phyloP scores from a whole-genome alignment of 2,113 vertebrate genomes.

The Meriones unguiculatus region DNA sequence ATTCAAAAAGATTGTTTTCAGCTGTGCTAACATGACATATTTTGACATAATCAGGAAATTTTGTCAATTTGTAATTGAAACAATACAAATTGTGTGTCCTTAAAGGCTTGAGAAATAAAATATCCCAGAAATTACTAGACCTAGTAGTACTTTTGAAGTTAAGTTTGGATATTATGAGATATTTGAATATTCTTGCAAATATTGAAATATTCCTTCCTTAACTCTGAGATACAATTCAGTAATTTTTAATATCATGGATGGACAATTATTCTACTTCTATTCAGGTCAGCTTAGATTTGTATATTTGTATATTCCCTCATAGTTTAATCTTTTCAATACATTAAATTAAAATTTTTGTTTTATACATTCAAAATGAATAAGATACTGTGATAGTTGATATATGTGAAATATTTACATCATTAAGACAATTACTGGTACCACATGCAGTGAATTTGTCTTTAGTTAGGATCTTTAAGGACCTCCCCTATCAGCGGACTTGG shows the following conservation, averaged over 20 bases:
- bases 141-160: not conserved
- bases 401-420: not conserved
- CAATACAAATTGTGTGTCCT: not conserved
- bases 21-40: not conserved
- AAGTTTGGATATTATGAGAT: not conserved
- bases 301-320: not conserved
- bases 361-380: not conserved
- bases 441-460: not conserved
- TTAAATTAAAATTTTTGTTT: not conserved
- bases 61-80: not conserved
- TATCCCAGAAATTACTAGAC: not conserved
- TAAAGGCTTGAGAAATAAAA: not conserved
- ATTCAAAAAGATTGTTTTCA: not conserved
- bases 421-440: not conserved
- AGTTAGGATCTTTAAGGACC: not conserved
- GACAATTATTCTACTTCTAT: not conserved
- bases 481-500: too few relatives aligned
- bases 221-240: not conserved
- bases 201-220: not conserved
- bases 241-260: not conserved
- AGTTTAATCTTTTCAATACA: not conserved
- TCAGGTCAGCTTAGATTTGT: not conserved
- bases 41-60: not conserved
- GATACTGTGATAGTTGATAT: not conserved
- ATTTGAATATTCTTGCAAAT: not conserved